These are phyloP conservation scores for Stenolophus ochropezus DNA, from an alignment of 2,888 invertebrate genomes.

Conservation along the genomic window DNA sequence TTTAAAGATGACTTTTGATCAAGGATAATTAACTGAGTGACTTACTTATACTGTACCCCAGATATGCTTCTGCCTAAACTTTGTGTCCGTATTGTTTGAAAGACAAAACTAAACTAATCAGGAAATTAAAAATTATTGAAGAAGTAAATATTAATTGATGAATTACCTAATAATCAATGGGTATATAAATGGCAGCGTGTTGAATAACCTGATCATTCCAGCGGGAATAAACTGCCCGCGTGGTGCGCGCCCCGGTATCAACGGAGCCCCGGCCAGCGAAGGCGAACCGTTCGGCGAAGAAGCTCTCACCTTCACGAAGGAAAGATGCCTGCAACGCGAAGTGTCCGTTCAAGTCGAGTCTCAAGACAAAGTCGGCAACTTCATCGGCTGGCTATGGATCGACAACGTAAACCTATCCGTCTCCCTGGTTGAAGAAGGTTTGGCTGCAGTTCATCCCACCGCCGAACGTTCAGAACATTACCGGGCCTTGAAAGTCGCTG, in stretches of 20 bases:
- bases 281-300: constrained; percentile 97
- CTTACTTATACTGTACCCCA: too few species aligned
- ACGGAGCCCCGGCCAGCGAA: constrained; percentile 80
- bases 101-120: too few species aligned
- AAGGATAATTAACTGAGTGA: too few species aligned
- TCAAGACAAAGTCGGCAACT: constrained; percentile 98
- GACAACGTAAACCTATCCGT: constrained; percentile 92
- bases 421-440: constrained; percentile 92
- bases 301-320: constrained; percentile 92
- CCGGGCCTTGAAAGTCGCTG: constrained; percentile 87
- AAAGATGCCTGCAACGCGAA: constrained; percentile 92
- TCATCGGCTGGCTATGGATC: constrained; percentile 97
- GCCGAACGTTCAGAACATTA: constrained; percentile 92
- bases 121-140: too few species aligned
- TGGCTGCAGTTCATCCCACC: constrained; percentile 92
- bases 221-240: constrained; percentile 88
- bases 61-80: too few species aligned
- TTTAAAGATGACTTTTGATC: too few species aligned
- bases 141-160: too few species aligned
- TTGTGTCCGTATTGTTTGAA: too few species aligned
- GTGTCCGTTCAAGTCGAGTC: constrained; percentile 91
- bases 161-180: too few species aligned
- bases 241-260: constrained; percentile 84
- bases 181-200: too few species aligned
- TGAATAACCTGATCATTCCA: too few species aligned